Evolutionary conservation across 2,888 invertebrate genomes (phyloP), one percentile per base, ranked within the genome.

Genomic region (Callimorpha dominula): DNA sequence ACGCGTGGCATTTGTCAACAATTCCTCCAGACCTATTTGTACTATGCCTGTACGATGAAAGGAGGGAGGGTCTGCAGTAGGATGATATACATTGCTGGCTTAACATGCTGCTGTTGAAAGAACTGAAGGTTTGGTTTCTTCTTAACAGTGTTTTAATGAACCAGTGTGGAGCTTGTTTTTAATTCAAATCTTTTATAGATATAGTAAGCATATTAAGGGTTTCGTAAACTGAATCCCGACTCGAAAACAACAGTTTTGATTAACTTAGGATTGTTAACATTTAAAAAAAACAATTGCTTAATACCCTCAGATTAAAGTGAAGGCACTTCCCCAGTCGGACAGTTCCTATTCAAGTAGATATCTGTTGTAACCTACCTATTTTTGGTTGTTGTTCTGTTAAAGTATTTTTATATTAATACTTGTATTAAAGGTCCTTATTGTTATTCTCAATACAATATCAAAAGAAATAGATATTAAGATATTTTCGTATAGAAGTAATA

Each of bases 1-100:
- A 73, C 76, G 60, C 70, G 65, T 76, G 75, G 74, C 78, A 69
- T 83, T 77, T 74, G 79, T 83, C 82, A 80, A 81, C 81, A 83
- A 77, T 78, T 68, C 73, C 75, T 75, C 72, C 50, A 54, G 66
- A 60, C 73, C 66, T 77, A 77, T 83, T 79, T 77, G 79, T 82
- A 57, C 71, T 67, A 52, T 7, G 73, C 68, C 54, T 65, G 73
- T 73, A 65, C 68, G 60, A 62, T 62, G 67, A 43, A 43, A 50
- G n/a, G 42, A 15, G 60, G 43, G 46, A 57, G 4, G 5, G 7
- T 42, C 42, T 46, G 4, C 15, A 46, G 15, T 17, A 12, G 40
- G 42, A 64, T 20, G 74, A n/a, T 63, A 57, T 81, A 79, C 78
- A 82, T 78, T 82, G 71, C 81, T 75, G 63, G 63, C 12, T 73